A percentile compares a stretch with the other conserved stretches of the same genome.
Evolutionary conservation across 2,113 vertebrate genomes (phyloP).

Genomic region (Chaenogobius annularis): DNA sequence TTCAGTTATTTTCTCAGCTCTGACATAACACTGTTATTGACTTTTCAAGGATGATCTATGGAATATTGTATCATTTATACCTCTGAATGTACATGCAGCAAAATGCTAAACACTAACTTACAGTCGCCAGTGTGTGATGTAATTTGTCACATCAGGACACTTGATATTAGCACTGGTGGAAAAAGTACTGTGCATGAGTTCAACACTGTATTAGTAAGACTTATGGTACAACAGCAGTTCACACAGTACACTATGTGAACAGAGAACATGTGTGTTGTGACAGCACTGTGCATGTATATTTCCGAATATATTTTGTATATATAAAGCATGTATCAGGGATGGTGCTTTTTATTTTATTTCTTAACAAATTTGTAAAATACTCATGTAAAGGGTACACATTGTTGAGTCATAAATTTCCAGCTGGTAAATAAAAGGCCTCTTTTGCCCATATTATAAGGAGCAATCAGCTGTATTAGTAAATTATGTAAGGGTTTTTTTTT

Average conservation of each 20-base stretch:
- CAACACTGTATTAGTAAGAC: neutral
- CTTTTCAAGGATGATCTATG: neutral
- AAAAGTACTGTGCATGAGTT: neutral
- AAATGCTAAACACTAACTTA: neutral
- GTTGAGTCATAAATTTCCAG: constrained; percentile 9
- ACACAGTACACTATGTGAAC: constrained; percentile 21
- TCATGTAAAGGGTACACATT: constrained; percentile 2
- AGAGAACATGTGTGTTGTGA: constrained; percentile 10
- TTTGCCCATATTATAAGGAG: neutral
- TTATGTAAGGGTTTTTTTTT: neutral
- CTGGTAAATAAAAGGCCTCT: neutral
- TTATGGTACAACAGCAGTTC: constrained; percentile 5
- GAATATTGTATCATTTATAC: neutral
- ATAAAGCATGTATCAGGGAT: neutral
- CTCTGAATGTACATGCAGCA: neutral
- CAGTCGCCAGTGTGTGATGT: neutral
- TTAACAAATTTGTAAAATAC: neutral
- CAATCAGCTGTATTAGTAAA: neutral
- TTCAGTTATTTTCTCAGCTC: neutral
- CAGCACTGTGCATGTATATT: constrained; percentile 6
- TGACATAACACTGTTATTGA: neutral
- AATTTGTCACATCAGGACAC: neutral
- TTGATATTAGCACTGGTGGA: neutral
- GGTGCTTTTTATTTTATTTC: neutral
- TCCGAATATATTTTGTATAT: neutral